These are phyloP conservation scores for Ochlodes sylvanus DNA, from an alignment of 2,888 invertebrate genomes.

Conservation along the genomic window DNA sequence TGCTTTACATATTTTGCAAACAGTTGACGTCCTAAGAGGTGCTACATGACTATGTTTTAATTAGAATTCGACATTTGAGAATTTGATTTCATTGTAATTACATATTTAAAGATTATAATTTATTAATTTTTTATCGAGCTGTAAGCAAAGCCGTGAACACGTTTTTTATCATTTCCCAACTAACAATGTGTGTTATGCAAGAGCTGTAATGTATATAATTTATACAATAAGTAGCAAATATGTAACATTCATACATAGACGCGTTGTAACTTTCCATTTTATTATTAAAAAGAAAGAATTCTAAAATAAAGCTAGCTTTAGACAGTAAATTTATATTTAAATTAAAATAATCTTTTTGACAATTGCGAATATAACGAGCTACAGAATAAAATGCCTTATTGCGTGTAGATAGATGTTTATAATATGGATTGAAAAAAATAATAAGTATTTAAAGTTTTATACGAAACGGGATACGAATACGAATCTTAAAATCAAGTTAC, in stretches of 20 bases:
- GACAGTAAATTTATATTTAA: constrained; percentile 13
- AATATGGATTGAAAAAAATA: constrained; percentile 10
- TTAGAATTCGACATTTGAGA: constrained; percentile 10
- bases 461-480: constrained; percentile 7
- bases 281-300: constrained; percentile 6
- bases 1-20: constrained; percentile 21
- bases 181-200: neutral
- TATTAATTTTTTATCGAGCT: neutral
- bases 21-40: constrained; percentile 45
- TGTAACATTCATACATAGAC: constrained; percentile 1
- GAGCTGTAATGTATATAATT: neutral
- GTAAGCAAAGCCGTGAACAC: neutral
- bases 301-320: constrained; percentile 6
- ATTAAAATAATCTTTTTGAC: constrained; percentile 29
- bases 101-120: neutral
- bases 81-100: constrained; percentile 1
- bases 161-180: constrained; percentile 5
- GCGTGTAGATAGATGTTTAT: constrained; percentile 17
- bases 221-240: constrained; percentile 3
- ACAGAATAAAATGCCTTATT: constrained; percentile 26
- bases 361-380: constrained; percentile 19
- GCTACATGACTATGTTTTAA: constrained; percentile 43
- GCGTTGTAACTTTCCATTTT: neutral
- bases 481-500: constrained; percentile 4
- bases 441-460: constrained; percentile 24